Base-by-base conservation (phyloP, 2,797 vertebrate genomes). In the Pristis pectinata region DNA sequence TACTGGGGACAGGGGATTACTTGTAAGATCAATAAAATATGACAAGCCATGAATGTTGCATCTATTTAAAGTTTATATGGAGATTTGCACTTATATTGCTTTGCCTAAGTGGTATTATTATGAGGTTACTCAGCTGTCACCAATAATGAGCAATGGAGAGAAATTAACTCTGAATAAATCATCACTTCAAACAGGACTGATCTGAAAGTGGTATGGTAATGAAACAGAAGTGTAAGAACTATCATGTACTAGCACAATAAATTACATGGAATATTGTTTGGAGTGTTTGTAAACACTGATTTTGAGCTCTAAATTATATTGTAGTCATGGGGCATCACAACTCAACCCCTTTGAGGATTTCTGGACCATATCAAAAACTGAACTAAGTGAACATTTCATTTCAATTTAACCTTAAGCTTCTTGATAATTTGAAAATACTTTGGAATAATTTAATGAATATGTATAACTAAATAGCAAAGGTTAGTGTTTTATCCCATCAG, bases 101-200 rank as follows among this genome's bases (percentile, higher is more conserved):
- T 91, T 70, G 93, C 95, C 95, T 96, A 96, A 96, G 95, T 95
- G 96, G 96, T 96, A 96, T 95, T 96, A 96, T 95, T 96, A 95
- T 96, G 94, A 95, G 96, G 80, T 96, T 96, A 95, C 95, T 95
- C 95, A 91, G 93, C 92, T 94, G 92, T 94, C 92, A 94, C 44
- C 70, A 94, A 94, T 94, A 94, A 94, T 94, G 92, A 94, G 92
- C 92, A 74, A 30, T 76, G 70, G 92, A 94, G 92, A 94, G 92
- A 94, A 94, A 94, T 94, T 94, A 94, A 94, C 92, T 94, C 92
- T 94, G 92, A 94, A 94, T 94, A 94, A 94, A 94, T 94, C 70
- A 93, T 94, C 92, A 76, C 92, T 94, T 94, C 92, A 94, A 94
- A 94, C 70, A 76, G 92, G 92, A 76, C 92, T 74, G 92, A 94